phyloP scores from a whole-genome alignment of 2,888 invertebrate genomes.

The Lymantria dispar region DNA sequence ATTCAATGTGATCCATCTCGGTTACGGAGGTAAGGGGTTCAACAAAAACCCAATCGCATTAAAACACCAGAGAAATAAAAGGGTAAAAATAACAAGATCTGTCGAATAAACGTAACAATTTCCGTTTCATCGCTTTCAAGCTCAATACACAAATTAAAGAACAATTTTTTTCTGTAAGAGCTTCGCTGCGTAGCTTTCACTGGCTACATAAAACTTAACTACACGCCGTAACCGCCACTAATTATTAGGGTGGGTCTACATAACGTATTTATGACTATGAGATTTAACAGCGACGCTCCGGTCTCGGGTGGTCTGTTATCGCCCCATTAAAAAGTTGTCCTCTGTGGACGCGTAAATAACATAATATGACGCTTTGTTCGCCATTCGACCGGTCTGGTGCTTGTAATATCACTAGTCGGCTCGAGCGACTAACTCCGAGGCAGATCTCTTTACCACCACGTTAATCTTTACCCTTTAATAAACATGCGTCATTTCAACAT shows the following conservation, averaged over 20 bases:
- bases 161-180: conserved; percentile 68
- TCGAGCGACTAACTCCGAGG: conserved; percentile 5
- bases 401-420: background rate
- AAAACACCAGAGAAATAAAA: conserved; percentile 62
- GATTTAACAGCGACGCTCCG: conserved; percentile 72
- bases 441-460: conserved; percentile 1
- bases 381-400: conserved; percentile 23
- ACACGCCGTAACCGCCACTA: conserved; percentile 77
- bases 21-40: conserved; percentile 43
- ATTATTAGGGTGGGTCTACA: conserved; percentile 82
- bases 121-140: conserved; percentile 69
- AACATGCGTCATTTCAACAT: no score
- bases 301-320: conserved; percentile 81
- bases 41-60: conserved; percentile 69
- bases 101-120: conserved; percentile 74
- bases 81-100: conserved; percentile 60
- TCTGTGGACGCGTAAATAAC: conserved; percentile 75
- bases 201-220: conserved; percentile 78
- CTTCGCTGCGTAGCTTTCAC: conserved; percentile 58
- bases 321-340: conserved; percentile 80
- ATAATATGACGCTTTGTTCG: conserved; percentile 57
- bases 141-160: conserved; percentile 75
- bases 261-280: conserved; percentile 80
- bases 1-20: conserved; percentile 54
- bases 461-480: conserved; percentile 1